A percentile compares a stretch with the other conserved stretches of the same genome.
Conservation (phyloP, 1,140 invertebrate genomes). For the Zaprionus capensis region DNA sequence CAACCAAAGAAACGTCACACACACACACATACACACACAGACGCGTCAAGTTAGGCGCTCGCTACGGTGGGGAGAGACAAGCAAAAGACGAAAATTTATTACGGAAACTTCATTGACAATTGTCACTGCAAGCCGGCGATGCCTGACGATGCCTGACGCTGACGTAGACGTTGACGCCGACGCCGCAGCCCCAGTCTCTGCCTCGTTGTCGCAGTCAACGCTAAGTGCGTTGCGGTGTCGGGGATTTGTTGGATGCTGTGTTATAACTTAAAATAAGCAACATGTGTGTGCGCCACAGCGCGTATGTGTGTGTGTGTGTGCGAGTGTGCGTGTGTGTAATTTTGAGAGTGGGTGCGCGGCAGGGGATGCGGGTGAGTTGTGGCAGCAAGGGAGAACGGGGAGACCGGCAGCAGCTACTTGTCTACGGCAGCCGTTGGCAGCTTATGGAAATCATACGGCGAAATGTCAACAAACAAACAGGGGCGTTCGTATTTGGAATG, state of each 20-base stretch:
- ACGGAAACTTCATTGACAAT: conserved; percentile 82
- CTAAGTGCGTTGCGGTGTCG: conserved; percentile 79
- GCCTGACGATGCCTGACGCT: conserved; percentile 50
- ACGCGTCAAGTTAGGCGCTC: conserved; percentile 56
- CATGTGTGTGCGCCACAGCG: conserved; percentile 54
- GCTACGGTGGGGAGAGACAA: conserved; percentile 55
- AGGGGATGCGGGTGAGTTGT: not conserved
- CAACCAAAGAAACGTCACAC: conserved; percentile 45
- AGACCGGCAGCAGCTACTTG: conserved; percentile 61
- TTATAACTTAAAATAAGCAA: conserved; percentile 75
- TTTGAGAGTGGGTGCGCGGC: conserved; percentile 6
- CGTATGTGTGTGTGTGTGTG: conserved; percentile 1
- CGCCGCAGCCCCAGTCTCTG: not conserved
- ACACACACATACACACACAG: conserved; percentile 21
- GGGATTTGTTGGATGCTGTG: conserved; percentile 68
- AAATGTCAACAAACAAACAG: conserved; percentile 71
- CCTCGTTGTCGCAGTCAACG: conserved; percentile 40
- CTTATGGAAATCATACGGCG: conserved; percentile 80
- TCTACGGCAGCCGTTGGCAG: conserved; percentile 72
- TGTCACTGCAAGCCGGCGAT: conserved; percentile 77
- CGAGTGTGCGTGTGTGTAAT: conserved; percentile 20
- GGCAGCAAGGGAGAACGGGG: not conserved
- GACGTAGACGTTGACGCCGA: conserved; percentile 22
- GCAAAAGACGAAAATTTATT: conserved; percentile 81
- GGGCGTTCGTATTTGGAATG: conserved; percentile 56